These are phyloP conservation scores for Apostichopus parvimensis DNA, from an alignment of 35 echinoderm and acorn worm species.

Conservation along the genomic window DNA sequence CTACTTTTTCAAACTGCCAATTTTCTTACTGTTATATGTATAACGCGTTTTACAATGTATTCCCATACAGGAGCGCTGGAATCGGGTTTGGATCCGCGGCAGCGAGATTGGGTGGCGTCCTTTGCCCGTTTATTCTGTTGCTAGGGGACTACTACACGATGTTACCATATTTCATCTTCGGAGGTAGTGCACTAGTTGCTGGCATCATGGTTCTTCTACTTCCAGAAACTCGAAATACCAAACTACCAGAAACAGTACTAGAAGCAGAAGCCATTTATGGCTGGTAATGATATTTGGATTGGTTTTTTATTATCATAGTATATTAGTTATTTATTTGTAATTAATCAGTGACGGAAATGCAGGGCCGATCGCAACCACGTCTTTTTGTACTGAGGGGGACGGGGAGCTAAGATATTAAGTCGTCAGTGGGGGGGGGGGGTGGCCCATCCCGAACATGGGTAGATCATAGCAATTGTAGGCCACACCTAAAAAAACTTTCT, in stretches of 20 bases:
- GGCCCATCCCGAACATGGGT: too few relatives aligned
- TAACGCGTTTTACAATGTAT: too few relatives aligned
- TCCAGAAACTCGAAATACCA: neutral
- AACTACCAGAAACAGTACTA: neutral
- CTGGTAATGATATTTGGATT: neutral
- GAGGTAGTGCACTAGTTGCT: neutral
- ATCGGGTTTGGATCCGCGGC: neutral
- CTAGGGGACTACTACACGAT: neutral
- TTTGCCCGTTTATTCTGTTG: neutral
- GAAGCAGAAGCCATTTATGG: constrained; percentile 18
- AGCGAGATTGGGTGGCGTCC: neutral
- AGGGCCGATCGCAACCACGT: too few relatives aligned
- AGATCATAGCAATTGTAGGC: too few relatives aligned
- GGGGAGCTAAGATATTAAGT: too few relatives aligned
- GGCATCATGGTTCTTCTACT: neutral
- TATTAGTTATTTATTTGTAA: neutral
- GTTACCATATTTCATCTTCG: neutral
- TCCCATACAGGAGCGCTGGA: neutral
- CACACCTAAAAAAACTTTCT: too few relatives aligned
- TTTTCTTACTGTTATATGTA: too few relatives aligned
- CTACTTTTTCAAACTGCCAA: too few relatives aligned
- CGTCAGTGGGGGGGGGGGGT: too few relatives aligned
- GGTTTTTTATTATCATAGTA: neutral
- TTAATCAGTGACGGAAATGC: too few relatives aligned
- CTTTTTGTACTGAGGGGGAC: too few relatives aligned